Evolutionary conservation across 1,140 invertebrate genomes (phyloP), one percentile per base, ranked within the genome.

Genomic region (Ceratina japonica): DNA sequence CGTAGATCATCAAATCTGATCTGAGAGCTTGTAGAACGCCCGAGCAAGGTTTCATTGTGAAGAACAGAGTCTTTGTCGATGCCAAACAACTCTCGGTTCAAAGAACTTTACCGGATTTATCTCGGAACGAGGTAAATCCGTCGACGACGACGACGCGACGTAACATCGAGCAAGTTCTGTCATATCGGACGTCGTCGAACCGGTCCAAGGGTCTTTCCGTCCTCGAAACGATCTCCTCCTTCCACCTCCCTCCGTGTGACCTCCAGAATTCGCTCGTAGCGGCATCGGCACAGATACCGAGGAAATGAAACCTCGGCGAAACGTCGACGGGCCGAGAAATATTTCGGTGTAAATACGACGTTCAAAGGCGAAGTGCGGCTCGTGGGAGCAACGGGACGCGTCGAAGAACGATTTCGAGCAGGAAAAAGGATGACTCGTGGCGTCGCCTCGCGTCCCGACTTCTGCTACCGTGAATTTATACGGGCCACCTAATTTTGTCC

Each of bases 251-350:
- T 13, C 15, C 15, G 63, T 44, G 27, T 44, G 27, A 54, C 16
- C 2, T 3, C 27, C 3, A 15, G 68, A 49, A 59, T 59, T 71
- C 31, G 16, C n/a, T 18, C n/a, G 37, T 27, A 12, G 58, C 16
- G 16, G 7, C 3, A 22, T 72, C 58, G 56, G 44, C 59, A 31
- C 12, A 31, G 52, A 66, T 66, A 75, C 0, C 63, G 27, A 24
- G 73, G 52, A 75, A 75, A 75, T 75, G 63, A 66, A 75, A 75
- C 1, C 51, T 49, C 52, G 15, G 18, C 12, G 51, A 20, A 51
- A 12, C 0, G 0, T 22, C 7, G 20, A 24, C 58, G 59, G 22
- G 22, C 20, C 49, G 24, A 63, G 0, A 51, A 16, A 63, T 52
- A 20, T 51, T 27, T 22, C 20, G 18, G 20, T 10, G 44, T 63